Conservation (phyloP, 1,140 invertebrate genomes). For the Maniola jurtina region DNA sequence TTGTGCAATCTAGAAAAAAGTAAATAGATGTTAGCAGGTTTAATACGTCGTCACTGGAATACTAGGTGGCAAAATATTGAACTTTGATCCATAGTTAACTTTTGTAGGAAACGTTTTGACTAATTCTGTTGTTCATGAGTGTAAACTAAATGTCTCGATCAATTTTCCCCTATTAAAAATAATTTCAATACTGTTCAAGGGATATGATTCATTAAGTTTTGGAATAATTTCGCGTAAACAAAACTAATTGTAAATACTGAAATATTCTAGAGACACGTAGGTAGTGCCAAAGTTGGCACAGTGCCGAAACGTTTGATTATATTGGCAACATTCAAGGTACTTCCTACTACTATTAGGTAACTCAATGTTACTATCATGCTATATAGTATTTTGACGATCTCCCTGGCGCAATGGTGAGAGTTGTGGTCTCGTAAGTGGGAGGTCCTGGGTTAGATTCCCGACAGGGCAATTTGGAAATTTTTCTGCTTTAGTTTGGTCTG, state of each 20-base stretch:
- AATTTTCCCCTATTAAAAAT: too few relatives aligned
- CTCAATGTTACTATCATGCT: neutral
- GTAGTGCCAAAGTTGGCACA: slow-evolving; percentile 27
- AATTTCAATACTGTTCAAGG: slow-evolving; percentile 3
- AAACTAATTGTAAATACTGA: slow-evolving; percentile 1
- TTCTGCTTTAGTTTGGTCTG: neutral
- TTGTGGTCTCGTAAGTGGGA: too few relatives aligned
- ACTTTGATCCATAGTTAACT: too few relatives aligned
- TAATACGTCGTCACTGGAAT: neutral
- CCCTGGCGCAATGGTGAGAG: too few relatives aligned
- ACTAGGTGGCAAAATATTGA: neutral
- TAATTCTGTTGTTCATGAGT: too few relatives aligned
- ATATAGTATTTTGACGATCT: too few relatives aligned
- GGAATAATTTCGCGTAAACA: neutral
- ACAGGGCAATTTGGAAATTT: neutral
- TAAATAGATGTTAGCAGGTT: neutral
- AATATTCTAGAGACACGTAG: slow-evolving; percentile 13
- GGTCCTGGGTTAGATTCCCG: too few relatives aligned
- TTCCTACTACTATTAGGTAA: slow-evolving; percentile 30
- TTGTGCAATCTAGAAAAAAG: neutral
- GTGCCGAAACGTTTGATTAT: slow-evolving; percentile 30
- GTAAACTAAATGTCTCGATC: too few relatives aligned
- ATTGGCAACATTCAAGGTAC: slow-evolving; percentile 30
- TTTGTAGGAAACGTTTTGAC: too few relatives aligned
- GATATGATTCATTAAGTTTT: neutral